Conservation (phyloP, 2,113 vertebrate genomes). For the Macroglossus sobrinus region DNA sequence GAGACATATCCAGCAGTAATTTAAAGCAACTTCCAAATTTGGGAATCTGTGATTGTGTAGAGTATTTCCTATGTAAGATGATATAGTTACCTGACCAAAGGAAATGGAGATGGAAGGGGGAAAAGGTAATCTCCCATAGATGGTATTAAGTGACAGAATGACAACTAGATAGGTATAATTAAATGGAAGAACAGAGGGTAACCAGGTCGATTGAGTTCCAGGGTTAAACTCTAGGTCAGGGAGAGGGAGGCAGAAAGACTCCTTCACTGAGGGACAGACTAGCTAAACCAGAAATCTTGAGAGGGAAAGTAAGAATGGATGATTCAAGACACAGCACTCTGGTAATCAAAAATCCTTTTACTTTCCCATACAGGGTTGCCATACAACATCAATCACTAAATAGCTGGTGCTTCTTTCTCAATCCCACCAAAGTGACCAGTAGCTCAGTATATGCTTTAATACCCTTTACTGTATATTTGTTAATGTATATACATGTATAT, state of each 20-base stretch:
- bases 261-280: conserved; percentile 14
- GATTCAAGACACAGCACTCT: conserved; percentile 43
- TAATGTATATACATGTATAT: too few relatives aligned
- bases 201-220: conserved; percentile 48
- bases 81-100: conserved; percentile 29
- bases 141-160: conserved; percentile 36
- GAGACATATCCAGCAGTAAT: background rate
- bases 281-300: conserved; percentile 23
- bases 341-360: conserved; percentile 12
- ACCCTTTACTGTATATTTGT: background rate
- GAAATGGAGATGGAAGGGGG: background rate
- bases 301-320: background rate
- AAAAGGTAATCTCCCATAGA: conserved; percentile 8
- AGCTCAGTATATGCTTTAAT: background rate
- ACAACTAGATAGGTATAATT: conserved; percentile 44
- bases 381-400: background rate
- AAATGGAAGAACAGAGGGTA: background rate
- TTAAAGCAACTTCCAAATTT: conserved; percentile 40
- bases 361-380: background rate
- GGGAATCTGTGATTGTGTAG: background rate
- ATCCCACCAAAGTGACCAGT: background rate
- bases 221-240: background rate
- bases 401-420: background rate
- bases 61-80: background rate
- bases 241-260: background rate